Evolutionary conservation across 2,113 vertebrate genomes (phyloP).

Genomic region (Nipponia nippon): DNA sequence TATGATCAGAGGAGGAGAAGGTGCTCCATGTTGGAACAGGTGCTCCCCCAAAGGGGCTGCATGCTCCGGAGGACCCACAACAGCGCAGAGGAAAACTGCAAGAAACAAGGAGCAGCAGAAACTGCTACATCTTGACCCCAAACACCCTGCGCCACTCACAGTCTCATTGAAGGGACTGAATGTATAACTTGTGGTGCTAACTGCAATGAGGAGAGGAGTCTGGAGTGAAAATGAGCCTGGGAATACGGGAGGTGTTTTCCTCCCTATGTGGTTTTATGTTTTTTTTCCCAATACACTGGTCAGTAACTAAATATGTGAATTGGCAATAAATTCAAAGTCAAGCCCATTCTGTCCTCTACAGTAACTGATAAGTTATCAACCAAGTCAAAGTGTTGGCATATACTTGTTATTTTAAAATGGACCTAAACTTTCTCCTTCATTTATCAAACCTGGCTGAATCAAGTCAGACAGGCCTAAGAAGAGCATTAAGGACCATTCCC

Average conservation of each 20-base stretch:
- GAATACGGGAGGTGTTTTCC: background rate
- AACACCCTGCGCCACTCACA: accelerated
- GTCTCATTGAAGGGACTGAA: background rate
- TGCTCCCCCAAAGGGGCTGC: background rate
- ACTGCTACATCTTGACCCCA: background rate
- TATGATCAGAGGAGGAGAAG: background rate
- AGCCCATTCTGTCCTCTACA: background rate
- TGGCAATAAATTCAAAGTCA: background rate
- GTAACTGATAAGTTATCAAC: background rate
- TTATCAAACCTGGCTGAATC: background rate
- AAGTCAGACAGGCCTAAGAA: background rate
- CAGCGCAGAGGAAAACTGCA: accelerated
- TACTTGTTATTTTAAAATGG: background rate
- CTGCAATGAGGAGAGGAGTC: background rate
- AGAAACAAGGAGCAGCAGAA: background rate
- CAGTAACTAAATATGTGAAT: background rate
- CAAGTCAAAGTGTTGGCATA: background rate
- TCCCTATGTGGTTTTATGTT: background rate
- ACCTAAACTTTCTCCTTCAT: background rate
- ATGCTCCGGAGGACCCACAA: background rate
- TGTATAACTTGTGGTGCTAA: background rate
- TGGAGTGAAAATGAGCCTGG: background rate
- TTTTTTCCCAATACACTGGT: background rate
- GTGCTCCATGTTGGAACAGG: background rate
- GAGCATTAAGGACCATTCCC: background rate